Conservation (phyloP, 2,888 invertebrate species). For the Pandemis corylana region DNA sequence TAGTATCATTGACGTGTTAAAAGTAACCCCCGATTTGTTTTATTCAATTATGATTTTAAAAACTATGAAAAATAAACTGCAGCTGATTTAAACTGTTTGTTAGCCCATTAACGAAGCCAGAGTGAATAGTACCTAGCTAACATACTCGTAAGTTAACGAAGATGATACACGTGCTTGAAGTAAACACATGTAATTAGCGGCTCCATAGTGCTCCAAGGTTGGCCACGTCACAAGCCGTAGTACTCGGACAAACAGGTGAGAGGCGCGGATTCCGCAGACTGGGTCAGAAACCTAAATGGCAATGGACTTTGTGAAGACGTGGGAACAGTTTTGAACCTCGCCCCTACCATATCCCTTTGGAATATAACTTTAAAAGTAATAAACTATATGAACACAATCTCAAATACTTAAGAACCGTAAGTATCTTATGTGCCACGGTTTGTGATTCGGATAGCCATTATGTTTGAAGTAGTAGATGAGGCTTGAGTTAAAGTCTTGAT, state of each 20-base stretch:
- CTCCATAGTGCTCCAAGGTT: slow-evolving; percentile 32
- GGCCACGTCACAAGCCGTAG: background rate
- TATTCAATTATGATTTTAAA: background rate
- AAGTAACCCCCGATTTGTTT: background rate
- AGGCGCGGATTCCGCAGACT: slow-evolving; percentile 30
- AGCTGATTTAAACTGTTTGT: background rate
- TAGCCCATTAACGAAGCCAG: background rate
- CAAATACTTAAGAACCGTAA: background rate
- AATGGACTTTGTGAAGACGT: slow-evolving; percentile 4
- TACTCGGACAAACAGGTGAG: slow-evolving; percentile 37
- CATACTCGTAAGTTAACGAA: background rate
- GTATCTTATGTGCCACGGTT: background rate
- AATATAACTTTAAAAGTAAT: background rate
- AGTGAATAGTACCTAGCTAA: background rate
- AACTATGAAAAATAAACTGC: background rate
- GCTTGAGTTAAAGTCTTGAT: background rate
- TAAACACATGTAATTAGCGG: slow-evolving; percentile 35
- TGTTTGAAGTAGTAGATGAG: background rate
- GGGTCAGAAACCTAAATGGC: slow-evolving; percentile 3
- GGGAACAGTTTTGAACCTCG: background rate
- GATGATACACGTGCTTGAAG: slow-evolving; percentile 34
- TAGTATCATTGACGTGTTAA: background rate
- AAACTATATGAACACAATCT: background rate
- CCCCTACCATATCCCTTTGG: no score
- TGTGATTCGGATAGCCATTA: background rate